Conservation (phyloP, 2,797 vertebrate species). For the Phataginus tetradactyla region DNA sequence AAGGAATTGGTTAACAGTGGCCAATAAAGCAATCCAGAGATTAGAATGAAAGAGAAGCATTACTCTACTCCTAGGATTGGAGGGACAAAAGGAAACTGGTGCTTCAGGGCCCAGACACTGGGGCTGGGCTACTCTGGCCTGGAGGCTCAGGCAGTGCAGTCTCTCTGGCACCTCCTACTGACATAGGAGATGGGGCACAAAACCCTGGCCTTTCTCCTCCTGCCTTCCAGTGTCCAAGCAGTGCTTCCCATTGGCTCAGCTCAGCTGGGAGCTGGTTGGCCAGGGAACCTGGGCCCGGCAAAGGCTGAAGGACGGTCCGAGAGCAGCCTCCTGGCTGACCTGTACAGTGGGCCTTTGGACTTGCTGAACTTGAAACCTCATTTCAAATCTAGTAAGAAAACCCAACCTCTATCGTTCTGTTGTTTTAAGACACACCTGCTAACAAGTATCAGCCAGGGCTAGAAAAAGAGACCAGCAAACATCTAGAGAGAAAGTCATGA, state of each 20-base stretch:
- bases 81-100: not conserved
- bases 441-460: not conserved
- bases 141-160: not conserved
- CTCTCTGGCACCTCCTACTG: not conserved
- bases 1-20: not conserved
- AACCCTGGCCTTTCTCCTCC: not conserved
- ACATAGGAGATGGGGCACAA: not conserved
- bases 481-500: not conserved
- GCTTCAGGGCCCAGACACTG: not conserved
- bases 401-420: not conserved
- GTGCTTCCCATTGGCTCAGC: not conserved
- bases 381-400: not conserved
- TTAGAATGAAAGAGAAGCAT: not conserved
- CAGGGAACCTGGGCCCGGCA: not conserved
- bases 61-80: not conserved
- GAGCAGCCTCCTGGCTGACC: not conserved
- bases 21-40: not conserved
- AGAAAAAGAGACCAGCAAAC: not conserved
- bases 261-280: not conserved
- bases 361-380: not conserved
- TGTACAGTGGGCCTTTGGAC: not conserved
- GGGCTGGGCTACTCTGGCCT: rapidly evolving
- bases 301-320: not conserved
- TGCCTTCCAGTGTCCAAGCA: not conserved
- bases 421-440: not conserved